Evolutionary conservation across 1,140 invertebrate species (phyloP).

Genomic region (Phymorhynchus buccinoides): DNA sequence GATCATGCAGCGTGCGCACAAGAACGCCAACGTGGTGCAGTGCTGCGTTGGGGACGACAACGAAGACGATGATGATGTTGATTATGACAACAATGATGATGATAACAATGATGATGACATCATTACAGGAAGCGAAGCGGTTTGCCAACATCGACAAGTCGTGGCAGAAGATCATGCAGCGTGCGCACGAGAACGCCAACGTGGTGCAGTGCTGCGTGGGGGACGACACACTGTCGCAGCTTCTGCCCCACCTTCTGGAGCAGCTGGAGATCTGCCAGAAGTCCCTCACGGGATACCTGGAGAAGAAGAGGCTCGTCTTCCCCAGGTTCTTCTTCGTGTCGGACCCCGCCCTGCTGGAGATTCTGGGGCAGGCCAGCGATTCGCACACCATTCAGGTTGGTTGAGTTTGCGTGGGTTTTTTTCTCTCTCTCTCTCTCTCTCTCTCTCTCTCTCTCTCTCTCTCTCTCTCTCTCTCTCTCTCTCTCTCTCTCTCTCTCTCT

Average conservation of each 20-base stretch:
- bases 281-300: constrained; percentile 95
- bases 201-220: constrained; percentile 96
- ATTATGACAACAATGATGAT: too few species aligned
- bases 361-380: constrained; percentile 96
- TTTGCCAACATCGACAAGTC: constrained; percentile 98
- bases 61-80: too few species aligned
- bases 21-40: constrained; percentile 93
- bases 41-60: constrained; percentile 93
- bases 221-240: constrained; percentile 92
- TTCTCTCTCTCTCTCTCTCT: too few species aligned
- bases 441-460: too few species aligned
- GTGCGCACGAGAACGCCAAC: constrained; percentile 94
- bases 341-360: constrained; percentile 95
- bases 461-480: too few species aligned
- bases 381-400: constrained; percentile 91
- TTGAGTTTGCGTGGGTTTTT: too few species aligned
- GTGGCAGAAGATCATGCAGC: constrained; percentile 98
- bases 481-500: too few species aligned
- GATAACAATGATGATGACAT: too few species aligned
- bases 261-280: constrained; percentile 98
- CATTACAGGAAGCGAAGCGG: constrained; percentile 74
- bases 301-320: constrained; percentile 96
- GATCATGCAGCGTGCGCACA: constrained; percentile 96
- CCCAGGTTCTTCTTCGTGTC: constrained; percentile 98
- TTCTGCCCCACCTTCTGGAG: constrained; percentile 95